A percentile compares a stretch with the other conserved stretches of the same genome.
phyloP scores from a whole-genome alignment of 2,797 vertebrate species.

The Scarus forsteni region DNA sequence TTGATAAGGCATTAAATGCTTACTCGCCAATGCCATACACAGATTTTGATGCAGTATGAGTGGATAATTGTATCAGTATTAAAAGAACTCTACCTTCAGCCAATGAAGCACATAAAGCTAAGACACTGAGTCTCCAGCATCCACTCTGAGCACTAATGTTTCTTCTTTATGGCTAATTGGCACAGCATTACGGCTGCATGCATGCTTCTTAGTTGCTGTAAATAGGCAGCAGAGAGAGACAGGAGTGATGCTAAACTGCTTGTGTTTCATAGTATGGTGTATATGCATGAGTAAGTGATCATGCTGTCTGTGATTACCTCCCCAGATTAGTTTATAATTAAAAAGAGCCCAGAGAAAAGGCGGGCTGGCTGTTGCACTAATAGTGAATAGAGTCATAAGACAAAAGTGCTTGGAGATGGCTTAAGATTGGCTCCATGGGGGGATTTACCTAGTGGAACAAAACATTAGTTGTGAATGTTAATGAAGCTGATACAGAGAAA shows the following conservation, averaged over 20 bases:
- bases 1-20: neutral
- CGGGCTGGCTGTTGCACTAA: conserved; percentile 22
- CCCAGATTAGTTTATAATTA: conserved; percentile 72
- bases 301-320: conserved; percentile 64
- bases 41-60: neutral
- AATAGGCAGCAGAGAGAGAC: conserved; percentile 30
- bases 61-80: neutral
- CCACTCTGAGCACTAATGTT: conserved; percentile 27
- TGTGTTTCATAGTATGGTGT: conserved; percentile 33
- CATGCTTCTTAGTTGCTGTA: conserved; percentile 27
- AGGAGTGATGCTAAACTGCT: conserved; percentile 41
- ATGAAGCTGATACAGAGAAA: conserved; percentile 42
- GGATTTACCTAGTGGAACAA: conserved; percentile 53
- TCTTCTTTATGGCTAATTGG: conserved; percentile 52
- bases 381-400: conserved; percentile 41
- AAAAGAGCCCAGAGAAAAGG: conserved; percentile 47
- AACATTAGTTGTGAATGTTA: conserved; percentile 54
- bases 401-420: conserved; percentile 31
- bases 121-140: conserved; percentile 15
- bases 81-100: neutral
- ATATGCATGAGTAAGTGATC: conserved; percentile 53
- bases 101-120: conserved; percentile 6
- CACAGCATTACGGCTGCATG: conserved; percentile 27
- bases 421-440: conserved; percentile 40
- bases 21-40: neutral